phyloP scores from a whole-genome alignment of 1,140 invertebrate species.

The Radopholus similis region DNA sequence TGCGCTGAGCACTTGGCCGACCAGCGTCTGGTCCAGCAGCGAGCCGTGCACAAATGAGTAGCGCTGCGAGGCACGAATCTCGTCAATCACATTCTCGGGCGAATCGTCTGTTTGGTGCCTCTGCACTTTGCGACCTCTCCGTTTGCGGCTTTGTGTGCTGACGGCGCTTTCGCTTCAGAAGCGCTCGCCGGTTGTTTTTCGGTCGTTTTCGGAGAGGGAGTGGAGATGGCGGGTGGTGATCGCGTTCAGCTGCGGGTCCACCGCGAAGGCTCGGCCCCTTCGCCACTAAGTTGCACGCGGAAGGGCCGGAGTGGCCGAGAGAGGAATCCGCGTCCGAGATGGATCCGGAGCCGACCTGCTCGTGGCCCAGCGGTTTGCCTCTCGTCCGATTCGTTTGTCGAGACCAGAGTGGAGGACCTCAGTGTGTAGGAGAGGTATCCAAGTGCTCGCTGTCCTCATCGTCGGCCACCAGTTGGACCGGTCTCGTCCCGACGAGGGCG shows the following conservation, averaged over 20 bases:
- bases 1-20: conserved; percentile 38
- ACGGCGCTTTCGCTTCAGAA: neutral
- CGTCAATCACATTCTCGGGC: conserved; percentile 36
- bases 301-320: conserved; percentile 77
- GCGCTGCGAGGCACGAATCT: conserved; percentile 43
- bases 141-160: neutral
- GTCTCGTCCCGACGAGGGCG: conserved; percentile 81
- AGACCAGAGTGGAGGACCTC: conserved; percentile 61
- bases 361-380: conserved; percentile 72
- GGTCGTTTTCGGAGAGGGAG: neutral
- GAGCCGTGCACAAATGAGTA: conserved; percentile 50
- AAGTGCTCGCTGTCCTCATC: conserved; percentile 51
- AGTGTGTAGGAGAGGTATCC: conserved; percentile 63
- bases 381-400: conserved; percentile 66
- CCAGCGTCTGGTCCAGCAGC: conserved; percentile 39
- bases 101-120: conserved; percentile 47
- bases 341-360: conserved; percentile 66
- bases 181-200: neutral
- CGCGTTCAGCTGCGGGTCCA: conserved; percentile 75
- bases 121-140: conserved; percentile 18
- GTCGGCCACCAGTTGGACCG: conserved; percentile 61
- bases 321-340: conserved; percentile 80
- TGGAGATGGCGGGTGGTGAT: conserved; percentile 77
- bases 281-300: conserved; percentile 83
- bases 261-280: conserved; percentile 78